Evolutionary conservation across 2,797 vertebrate species (phyloP).

Genomic region (Sarcophilus harrisii): DNA sequence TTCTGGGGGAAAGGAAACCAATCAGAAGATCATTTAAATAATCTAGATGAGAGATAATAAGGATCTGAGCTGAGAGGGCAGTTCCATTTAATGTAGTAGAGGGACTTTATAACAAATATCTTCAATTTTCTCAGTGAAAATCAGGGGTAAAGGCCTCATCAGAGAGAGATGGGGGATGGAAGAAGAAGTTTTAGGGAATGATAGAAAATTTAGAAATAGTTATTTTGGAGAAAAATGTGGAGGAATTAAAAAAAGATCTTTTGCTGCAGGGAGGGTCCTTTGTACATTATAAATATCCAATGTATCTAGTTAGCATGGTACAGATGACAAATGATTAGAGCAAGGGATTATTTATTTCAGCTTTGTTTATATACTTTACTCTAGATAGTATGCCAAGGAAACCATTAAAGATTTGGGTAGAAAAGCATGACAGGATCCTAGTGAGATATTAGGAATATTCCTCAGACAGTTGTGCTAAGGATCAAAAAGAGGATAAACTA

Average conservation of each 20-base stretch:
- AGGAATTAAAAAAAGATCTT: not conserved
- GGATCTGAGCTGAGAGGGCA: not conserved
- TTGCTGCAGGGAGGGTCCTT: not conserved
- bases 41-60: not conserved
- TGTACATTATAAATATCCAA: not conserved
- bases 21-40: not conserved
- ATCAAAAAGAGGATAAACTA: not conserved
- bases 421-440: not conserved
- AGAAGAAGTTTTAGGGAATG: not conserved
- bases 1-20: not conserved
- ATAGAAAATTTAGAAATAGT: not conserved
- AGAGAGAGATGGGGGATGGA: not conserved
- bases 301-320: not conserved
- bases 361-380: not conserved
- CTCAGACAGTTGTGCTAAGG: not conserved
- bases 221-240: not conserved
- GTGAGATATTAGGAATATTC: not conserved
- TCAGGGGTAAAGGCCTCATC: not conserved
- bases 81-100: not conserved
- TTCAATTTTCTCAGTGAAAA: not conserved
- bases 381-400: not conserved
- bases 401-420: not conserved
- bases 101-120: not conserved
- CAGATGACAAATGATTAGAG: not conserved
- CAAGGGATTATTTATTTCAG: not conserved